Conservation (phyloP, 2,797 vertebrate genomes). For the Sternotherus odoratus region DNA sequence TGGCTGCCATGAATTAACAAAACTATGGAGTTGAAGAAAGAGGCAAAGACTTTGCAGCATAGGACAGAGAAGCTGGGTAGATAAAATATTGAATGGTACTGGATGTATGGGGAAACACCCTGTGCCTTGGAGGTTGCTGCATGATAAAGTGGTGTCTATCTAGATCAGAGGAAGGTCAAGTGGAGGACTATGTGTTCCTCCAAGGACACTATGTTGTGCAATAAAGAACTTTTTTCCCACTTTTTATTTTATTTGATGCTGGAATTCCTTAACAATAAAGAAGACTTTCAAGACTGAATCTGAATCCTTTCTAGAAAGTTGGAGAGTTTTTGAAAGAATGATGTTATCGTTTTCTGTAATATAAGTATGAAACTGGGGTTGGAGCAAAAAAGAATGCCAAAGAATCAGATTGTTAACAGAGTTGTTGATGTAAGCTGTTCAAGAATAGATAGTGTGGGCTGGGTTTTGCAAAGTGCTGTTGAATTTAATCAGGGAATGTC, state of each 20-base stretch:
- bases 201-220: background rate
- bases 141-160: background rate
- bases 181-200: background rate
- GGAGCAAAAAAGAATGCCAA: background rate
- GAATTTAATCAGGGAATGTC: slow-evolving; percentile 46
- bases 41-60: too few relatives aligned
- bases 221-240: background rate
- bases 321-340: background rate
- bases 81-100: too few relatives aligned
- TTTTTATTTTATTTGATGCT: background rate
- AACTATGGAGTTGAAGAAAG: too few relatives aligned
- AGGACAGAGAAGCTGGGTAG: too few relatives aligned
- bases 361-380: background rate
- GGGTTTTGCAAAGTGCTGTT: slow-evolving; percentile 36
- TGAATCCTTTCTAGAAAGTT: background rate
- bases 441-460: background rate
- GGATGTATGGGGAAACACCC: background rate
- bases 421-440: background rate
- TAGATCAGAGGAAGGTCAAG: background rate
- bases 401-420: background rate
- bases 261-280: background rate
- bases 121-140: background rate
- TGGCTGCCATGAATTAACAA: too few relatives aligned
- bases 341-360: background rate
- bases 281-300: background rate